Evolutionary conservation across 2,888 invertebrate species (phyloP).

Genomic region (Drosophila meridiana): DNA sequence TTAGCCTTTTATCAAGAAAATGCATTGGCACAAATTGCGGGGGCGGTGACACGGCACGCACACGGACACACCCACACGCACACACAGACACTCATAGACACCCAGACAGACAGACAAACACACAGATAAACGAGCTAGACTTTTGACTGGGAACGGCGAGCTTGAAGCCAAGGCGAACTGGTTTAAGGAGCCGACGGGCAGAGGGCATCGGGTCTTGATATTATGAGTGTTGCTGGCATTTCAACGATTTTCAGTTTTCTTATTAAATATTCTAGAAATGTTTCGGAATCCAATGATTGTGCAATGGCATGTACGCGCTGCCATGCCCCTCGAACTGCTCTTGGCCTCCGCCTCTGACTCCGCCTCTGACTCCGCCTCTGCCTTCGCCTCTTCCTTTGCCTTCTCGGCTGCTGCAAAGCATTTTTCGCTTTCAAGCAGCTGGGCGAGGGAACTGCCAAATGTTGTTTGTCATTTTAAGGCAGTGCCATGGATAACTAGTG

Average conservation of each 20-base stretch:
- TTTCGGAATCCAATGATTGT: conserved; percentile 82
- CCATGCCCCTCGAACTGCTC: neutral
- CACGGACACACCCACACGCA: conserved; percentile 8
- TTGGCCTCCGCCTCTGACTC: neutral
- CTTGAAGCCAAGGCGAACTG: conserved; percentile 12
- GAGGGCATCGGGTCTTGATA: conserved; percentile 44
- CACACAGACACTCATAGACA: neutral
- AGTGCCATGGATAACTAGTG: conserved; percentile 77
- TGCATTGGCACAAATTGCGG: conserved; percentile 51
- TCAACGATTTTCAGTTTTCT: conserved; percentile 83
- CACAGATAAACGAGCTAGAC: conserved; percentile 50
- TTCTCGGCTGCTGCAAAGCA: conserved; percentile 49
- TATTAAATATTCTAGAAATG: conserved; percentile 82
- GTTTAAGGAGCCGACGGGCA: conserved; percentile 11
- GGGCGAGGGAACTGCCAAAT: conserved; percentile 64
- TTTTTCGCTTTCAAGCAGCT: conserved; percentile 69
- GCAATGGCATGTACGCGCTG: conserved; percentile 79
- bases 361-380: neutral
- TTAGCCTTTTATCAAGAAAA: conserved; percentile 71
- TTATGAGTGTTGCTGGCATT: conserved; percentile 81
- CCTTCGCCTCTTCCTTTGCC: neutral
- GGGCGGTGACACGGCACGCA: conserved; percentile 52
- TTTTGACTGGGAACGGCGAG: conserved; percentile 41
- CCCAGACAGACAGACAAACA: conserved; percentile 4
- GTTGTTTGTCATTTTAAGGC: conserved; percentile 80